Conservation (phyloP, 1,140 invertebrate genomes). For the Neuroterus valhalla region DNA sequence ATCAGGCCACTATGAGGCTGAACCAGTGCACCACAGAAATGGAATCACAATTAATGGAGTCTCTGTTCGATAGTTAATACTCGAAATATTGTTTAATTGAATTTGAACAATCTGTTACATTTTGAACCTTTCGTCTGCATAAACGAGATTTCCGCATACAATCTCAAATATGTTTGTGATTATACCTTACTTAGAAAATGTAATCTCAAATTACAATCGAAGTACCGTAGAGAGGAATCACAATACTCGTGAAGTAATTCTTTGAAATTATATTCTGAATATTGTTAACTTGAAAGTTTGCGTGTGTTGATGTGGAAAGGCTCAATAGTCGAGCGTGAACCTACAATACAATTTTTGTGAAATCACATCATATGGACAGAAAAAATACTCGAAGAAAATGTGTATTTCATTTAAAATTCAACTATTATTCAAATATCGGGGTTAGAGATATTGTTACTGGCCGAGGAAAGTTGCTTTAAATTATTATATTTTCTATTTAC, state of each 20-base stretch:
- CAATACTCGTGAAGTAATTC: no score
- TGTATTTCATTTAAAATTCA: constrained; percentile 27
- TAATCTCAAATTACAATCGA: no score
- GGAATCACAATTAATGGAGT: constrained; percentile 85
- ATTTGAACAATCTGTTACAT: constrained; percentile 2
- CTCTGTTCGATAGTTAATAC: constrained; percentile 78
- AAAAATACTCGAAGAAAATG: constrained; percentile 11
- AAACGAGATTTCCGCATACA: no score
- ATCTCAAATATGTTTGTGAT: no score
- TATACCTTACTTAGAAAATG: no score
- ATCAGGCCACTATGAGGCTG: constrained; percentile 82
- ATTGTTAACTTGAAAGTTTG: no score
- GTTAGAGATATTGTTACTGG: constrained; percentile 38
- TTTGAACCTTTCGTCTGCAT: constrained; percentile 28
- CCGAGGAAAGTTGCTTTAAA: constrained; percentile 38
- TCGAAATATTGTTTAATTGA: constrained; percentile 19
- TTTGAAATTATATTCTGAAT: no score
- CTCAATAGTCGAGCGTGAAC: no score
- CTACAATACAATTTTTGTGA: no score
- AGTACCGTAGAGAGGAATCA: no score
- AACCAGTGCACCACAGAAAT: constrained; percentile 78
- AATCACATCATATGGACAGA: no score
- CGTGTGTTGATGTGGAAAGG: no score
- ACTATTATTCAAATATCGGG: constrained; percentile 46
- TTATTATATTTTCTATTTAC: constrained; percentile 39